A percentile compares a stretch with the other conserved stretches of the same genome.
Conservation (phyloP, 2,888 invertebrate species). For the Resseliella maxima region DNA sequence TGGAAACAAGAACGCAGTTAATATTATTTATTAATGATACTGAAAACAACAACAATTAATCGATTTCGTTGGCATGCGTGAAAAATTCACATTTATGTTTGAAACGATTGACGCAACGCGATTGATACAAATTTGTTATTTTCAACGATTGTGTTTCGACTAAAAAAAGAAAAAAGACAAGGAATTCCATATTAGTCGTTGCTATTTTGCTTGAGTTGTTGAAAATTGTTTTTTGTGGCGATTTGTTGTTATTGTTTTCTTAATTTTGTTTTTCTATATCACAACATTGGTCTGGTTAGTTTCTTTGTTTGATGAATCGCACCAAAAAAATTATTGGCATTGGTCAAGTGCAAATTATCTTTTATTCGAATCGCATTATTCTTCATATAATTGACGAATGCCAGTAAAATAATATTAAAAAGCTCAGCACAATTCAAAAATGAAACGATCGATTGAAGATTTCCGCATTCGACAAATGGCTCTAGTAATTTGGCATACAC, state of each 20-base stretch:
- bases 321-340: neutral
- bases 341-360: neutral
- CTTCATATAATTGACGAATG: neutral
- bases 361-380: neutral
- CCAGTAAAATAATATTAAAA: neutral
- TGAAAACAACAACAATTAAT: neutral
- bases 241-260: neutral
- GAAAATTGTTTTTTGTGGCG: neutral
- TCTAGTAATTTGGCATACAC: neutral
- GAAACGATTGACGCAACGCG: neutral
- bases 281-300: too few species aligned
- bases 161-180: neutral
- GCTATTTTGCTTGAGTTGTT: neutral
- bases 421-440: slow-evolving; percentile 10
- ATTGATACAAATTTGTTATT: neutral
- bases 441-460: slow-evolving; percentile 1
- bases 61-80: slow-evolving; percentile 8
- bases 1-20: neutral
- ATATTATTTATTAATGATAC: neutral
- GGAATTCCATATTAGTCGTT: neutral
- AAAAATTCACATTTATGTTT: neutral
- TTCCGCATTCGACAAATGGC: neutral
- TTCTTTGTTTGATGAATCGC: neutral
- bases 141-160: neutral
- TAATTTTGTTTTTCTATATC: neutral